These are phyloP conservation scores for Leptopilina drosophilae DNA, from an alignment of 2,888 invertebrate species.

Conservation along the genomic window DNA sequence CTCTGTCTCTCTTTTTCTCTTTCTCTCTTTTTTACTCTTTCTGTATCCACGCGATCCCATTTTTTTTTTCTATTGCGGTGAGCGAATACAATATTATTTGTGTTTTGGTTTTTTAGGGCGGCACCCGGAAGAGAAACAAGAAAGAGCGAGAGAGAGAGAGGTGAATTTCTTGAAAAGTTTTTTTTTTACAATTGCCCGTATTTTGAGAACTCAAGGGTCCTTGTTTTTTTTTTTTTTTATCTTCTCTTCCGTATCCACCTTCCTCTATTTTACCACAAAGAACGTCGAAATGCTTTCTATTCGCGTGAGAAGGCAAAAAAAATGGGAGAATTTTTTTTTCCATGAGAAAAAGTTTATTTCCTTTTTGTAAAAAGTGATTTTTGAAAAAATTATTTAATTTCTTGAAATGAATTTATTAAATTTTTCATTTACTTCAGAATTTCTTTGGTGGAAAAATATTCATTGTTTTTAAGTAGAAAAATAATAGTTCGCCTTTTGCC, in stretches of 20 bases:
- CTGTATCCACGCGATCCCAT: conserved; percentile 47
- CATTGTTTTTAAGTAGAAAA: too few relatives aligned
- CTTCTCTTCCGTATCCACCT: conserved; percentile 17
- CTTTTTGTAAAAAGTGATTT: too few relatives aligned
- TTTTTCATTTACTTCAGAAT: too few relatives aligned
- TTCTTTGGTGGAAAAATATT: too few relatives aligned
- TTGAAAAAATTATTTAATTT: too few relatives aligned
- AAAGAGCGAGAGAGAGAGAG: conserved; percentile 28
- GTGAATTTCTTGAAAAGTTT: conserved; percentile 48
- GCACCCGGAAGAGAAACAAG: conserved; percentile 66
- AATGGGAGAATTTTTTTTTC: too few relatives aligned
- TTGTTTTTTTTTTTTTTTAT: conserved; percentile 49
- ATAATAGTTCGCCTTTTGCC: too few relatives aligned
- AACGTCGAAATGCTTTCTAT: too few relatives aligned
- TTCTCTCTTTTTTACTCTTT: conserved; percentile 11
- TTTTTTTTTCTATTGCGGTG: conserved; percentile 60
- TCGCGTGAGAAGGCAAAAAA: too few relatives aligned
- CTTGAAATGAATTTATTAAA: too few relatives aligned
- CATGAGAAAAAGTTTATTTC: too few relatives aligned
- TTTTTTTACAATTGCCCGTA: conserved; percentile 67
- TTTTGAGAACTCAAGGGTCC: conserved; percentile 61
- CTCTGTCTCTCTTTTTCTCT: not conserved
- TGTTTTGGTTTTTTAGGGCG: conserved; percentile 75
- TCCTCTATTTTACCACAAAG: too few relatives aligned
- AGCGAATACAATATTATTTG: conserved; percentile 70